A percentile compares a stretch with the other conserved stretches of the same genome.
Evolutionary conservation across 2,797 vertebrate genomes (phyloP).

Genomic region (Heterohyrax brucei): DNA sequence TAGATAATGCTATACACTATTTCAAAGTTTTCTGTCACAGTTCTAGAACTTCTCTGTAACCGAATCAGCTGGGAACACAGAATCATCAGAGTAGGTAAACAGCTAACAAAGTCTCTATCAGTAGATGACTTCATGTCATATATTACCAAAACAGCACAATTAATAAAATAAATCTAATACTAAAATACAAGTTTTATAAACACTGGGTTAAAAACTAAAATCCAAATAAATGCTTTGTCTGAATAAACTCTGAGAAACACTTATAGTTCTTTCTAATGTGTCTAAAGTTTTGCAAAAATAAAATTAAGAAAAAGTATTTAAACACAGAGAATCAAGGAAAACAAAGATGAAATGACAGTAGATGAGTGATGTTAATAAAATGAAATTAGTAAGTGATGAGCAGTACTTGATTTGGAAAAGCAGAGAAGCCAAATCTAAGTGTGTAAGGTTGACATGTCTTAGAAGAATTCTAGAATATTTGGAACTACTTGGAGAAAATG

Average conservation of each 20-base stretch:
- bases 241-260: neutral
- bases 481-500: neutral
- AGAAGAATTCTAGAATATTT: neutral
- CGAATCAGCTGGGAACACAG: neutral
- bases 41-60: conserved; percentile 30
- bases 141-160: conserved; percentile 1
- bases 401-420: neutral
- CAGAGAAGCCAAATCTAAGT: neutral
- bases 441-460: neutral
- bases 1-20: conserved; percentile 27
- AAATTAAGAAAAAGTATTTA: conserved; percentile 42
- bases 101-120: neutral
- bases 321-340: neutral
- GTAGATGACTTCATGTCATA: conserved; percentile 4
- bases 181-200: conserved; percentile 49
- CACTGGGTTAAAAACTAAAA: conserved; percentile 61
- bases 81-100: conserved; percentile 6
- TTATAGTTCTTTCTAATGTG: neutral
- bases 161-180: conserved; percentile 26
- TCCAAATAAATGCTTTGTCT: neutral
- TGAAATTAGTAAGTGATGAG: neutral
- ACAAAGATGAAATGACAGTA: neutral
- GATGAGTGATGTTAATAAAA: neutral
- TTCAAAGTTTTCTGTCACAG: neutral
- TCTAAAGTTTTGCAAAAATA: neutral